phyloP scores from a whole-genome alignment of 1,140 invertebrate species.

The Zaprionus davidi region DNA sequence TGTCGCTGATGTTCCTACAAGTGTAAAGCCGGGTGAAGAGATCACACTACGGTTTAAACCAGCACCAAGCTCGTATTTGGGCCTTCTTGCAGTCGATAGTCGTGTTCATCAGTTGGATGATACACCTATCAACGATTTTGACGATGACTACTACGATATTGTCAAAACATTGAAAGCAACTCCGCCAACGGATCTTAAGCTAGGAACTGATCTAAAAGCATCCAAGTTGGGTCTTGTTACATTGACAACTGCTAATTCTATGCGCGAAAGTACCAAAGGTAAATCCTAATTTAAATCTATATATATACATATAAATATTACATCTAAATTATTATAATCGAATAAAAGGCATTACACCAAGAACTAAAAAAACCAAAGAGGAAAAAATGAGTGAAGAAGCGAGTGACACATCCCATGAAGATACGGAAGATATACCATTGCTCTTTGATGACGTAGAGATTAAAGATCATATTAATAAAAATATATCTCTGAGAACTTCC shows the following conservation, averaged over 20 bases:
- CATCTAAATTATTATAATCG: background rate
- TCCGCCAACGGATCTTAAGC: background rate
- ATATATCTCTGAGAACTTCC: background rate
- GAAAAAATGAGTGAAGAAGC: background rate
- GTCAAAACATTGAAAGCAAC: background rate
- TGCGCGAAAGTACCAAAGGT: background rate
- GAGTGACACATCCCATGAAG: background rate
- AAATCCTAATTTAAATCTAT: background rate
- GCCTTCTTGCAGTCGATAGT: conserved; percentile 23
- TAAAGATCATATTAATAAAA: too few species aligned
- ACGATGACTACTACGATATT: background rate
- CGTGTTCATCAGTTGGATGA: background rate
- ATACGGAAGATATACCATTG: background rate
- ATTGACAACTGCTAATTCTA: conserved; percentile 7
- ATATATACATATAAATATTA: background rate
- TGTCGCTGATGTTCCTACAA: background rate
- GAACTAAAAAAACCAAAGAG: background rate
- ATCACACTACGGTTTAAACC: conserved; percentile 15
- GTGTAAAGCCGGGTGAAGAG: conserved; percentile 13
- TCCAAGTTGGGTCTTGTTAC: conserved; percentile 12
- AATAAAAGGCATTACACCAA: background rate
- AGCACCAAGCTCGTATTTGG: conserved; percentile 25
- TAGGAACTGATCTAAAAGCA: background rate
- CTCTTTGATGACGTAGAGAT: background rate
- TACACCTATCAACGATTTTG: conserved; percentile 11